Evolutionary conservation across 2,113 vertebrate genomes (phyloP).

Genomic region (Zosterops pallidus): DNA sequence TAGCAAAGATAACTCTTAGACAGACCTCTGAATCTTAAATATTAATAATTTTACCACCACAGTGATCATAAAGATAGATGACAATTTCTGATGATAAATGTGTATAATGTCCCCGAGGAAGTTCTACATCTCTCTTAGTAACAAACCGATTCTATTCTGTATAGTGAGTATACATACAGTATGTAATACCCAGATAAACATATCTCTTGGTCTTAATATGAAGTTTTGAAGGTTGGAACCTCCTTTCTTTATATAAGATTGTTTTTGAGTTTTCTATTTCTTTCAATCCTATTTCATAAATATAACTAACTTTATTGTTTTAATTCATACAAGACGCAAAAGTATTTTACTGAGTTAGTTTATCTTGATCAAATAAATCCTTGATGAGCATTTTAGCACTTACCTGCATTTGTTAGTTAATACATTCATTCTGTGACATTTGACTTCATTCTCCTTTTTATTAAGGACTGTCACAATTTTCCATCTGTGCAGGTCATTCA

Average conservation of each 20-base stretch:
- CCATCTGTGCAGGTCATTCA: background rate
- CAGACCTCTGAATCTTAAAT: background rate
- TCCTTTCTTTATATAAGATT: background rate
- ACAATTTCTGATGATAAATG: background rate
- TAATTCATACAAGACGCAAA: conserved; percentile 17
- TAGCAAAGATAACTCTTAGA: background rate
- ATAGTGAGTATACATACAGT: background rate
- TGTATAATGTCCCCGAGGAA: background rate
- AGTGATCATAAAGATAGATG: background rate
- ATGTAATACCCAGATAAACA: background rate
- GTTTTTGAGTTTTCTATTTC: background rate
- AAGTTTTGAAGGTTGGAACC: background rate
- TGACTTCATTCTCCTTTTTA: background rate
- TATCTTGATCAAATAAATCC: conserved; percentile 11
- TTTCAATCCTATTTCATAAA: background rate
- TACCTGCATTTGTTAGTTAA: conserved; percentile 44
- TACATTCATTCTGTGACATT: conserved; percentile 4
- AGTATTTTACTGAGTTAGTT: conserved; percentile 29
- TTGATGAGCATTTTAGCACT: conserved; percentile 20
- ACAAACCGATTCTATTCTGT: background rate
- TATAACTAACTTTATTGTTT: background rate
- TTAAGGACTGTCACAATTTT: background rate
- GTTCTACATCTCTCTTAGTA: background rate
- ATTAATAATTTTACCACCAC: background rate
- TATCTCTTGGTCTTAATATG: background rate